A percentile compares a stretch with the other conserved stretches of the same genome.
Evolutionary conservation across 2,113 vertebrate species (phyloP).

Genomic region (Helogale parvula): DNA sequence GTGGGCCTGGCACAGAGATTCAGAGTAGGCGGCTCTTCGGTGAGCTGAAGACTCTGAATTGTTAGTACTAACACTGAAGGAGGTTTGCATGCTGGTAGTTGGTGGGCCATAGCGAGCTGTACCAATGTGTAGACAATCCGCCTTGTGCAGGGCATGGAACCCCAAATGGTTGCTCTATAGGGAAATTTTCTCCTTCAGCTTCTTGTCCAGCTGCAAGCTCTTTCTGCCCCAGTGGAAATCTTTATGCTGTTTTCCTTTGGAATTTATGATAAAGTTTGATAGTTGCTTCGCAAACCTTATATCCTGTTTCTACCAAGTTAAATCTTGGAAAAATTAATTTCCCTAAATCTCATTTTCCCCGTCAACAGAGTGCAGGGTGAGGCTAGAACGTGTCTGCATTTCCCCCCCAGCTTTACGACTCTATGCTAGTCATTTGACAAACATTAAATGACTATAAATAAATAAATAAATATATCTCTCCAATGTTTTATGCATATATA

Average conservation of each 20-base stretch:
- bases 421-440: background rate
- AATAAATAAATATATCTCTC: background rate
- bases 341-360: conserved; percentile 1
- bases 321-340: conserved; percentile 54
- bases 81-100: background rate
- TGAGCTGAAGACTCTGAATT: background rate
- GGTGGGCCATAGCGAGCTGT: background rate
- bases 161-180: background rate
- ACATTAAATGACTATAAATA: background rate
- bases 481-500: background rate
- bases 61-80: background rate
- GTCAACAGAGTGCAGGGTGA: background rate
- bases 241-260: conserved; percentile 50
- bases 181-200: conserved; percentile 11
- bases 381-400: conserved; percentile 4
- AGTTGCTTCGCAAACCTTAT: conserved; percentile 40
- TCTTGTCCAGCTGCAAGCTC: conserved; percentile 14
- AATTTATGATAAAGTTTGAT: conserved; percentile 59
- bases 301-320: background rate
- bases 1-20: background rate
- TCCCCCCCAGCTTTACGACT: background rate
- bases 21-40: background rate
- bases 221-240: conserved; percentile 25
- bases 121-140: background rate
- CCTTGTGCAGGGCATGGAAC: background rate